These are phyloP conservation scores for Blastobasis lacticolella DNA, from an alignment of 2,888 invertebrate species.

Conservation along the genomic window DNA sequence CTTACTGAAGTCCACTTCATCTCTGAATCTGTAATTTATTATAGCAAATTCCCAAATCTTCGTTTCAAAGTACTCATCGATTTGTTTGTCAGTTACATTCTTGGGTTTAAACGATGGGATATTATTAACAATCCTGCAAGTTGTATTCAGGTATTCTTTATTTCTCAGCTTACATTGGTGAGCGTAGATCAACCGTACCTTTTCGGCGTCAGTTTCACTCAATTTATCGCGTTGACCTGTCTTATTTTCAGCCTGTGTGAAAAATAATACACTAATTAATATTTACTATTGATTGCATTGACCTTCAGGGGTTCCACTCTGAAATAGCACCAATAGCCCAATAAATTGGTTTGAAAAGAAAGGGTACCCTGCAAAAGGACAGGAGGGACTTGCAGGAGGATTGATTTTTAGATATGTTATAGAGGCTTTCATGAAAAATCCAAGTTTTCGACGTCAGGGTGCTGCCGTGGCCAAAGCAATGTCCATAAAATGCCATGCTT, in stretches of 20 bases:
- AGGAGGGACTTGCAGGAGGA: too few species aligned
- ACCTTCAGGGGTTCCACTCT: too few species aligned
- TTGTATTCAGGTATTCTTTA: conserved; percentile 46
- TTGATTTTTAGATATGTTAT: too few species aligned
- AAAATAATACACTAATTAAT: too few species aligned
- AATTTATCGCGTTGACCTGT: conserved; percentile 56
- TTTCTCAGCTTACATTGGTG: conserved; percentile 50
- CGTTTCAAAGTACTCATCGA: conserved; percentile 41
- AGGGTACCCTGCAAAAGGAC: too few species aligned
- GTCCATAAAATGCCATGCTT: too few species aligned
- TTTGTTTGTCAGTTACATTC: conserved; percentile 22
- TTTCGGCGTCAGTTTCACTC: conserved; percentile 51
- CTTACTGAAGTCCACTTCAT: conserved; percentile 54
- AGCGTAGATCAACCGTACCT: conserved; percentile 43
- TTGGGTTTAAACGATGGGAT: neutral
- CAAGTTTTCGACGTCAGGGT: too few species aligned
- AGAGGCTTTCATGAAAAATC: too few species aligned
- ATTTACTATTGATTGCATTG: too few species aligned
- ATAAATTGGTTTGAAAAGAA: too few species aligned
- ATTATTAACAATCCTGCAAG: conserved; percentile 10
- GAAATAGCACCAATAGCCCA: too few species aligned
- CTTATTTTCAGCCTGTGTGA: conserved; percentile 30
- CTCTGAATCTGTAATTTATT: conserved; percentile 41
- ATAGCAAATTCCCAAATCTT: conserved; percentile 52
- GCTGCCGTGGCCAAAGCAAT: too few species aligned